Percentiles rank a stretch among this genome's conserved stretches.
phyloP scores from a whole-genome alignment of 2,888 invertebrate genomes.

The Platycheirus albimanus region DNA sequence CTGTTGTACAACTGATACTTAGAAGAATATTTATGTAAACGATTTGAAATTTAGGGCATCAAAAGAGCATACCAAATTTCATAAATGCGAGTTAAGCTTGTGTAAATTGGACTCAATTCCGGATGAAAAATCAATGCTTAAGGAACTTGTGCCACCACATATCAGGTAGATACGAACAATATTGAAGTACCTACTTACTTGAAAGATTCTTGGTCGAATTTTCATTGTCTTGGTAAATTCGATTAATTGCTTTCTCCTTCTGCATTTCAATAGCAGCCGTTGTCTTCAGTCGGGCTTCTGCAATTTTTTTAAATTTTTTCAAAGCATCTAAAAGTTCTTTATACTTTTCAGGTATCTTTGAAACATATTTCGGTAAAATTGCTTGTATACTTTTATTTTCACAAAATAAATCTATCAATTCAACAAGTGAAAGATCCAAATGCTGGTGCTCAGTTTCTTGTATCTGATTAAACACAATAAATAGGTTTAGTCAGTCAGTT shows the following conservation, averaged over 20 bases:
- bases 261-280: slow-evolving; percentile 51
- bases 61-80: no score
- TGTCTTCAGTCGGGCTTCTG: slow-evolving; percentile 40
- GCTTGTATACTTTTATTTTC: slow-evolving; percentile 45
- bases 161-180: no score
- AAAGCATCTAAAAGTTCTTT: slow-evolving; percentile 33
- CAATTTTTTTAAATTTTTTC: slow-evolving; percentile 28
- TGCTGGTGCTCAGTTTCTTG: slow-evolving; percentile 5
- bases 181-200: no score
- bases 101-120: no score
- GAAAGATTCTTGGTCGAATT: slow-evolving; percentile 15
- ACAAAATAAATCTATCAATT: slow-evolving; percentile 67
- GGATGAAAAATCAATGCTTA: no score
- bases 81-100: no score
- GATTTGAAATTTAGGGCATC: no score
- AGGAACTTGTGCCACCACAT: no score
- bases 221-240: slow-evolving; percentile 58
- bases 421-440: slow-evolving; percentile 43
- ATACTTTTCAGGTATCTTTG: slow-evolving; percentile 16
- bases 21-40: no score
- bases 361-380: slow-evolving; percentile 13
- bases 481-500: no score
- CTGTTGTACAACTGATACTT: no score
- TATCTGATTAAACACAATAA: slow-evolving; percentile 13
- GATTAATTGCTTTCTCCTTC: slow-evolving; percentile 54